phyloP scores from a whole-genome alignment of 2,797 vertebrate species.

The Diplodus puntazzo region DNA sequence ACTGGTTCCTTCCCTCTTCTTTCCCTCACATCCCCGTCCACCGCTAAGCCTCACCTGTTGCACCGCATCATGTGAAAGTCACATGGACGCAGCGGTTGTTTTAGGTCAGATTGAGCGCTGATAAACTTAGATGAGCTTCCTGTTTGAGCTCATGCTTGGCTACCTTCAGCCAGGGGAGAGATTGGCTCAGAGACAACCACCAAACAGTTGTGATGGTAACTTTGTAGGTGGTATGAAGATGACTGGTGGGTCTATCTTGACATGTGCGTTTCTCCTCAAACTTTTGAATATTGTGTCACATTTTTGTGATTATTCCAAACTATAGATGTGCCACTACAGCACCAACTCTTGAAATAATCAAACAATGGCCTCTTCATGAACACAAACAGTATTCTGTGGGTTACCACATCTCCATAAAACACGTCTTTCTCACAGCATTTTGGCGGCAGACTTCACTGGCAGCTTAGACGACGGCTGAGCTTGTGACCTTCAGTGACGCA shows the following conservation, averaged over 20 bases:
- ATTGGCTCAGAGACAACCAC: not conserved
- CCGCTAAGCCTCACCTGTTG: not conserved
- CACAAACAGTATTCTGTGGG: not conserved
- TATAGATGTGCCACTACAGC: not conserved
- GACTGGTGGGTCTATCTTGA: conserved; percentile 3
- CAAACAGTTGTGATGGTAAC: conserved; percentile 1
- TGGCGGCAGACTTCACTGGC: not conserved
- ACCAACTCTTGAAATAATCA: not conserved
- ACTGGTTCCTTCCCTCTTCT: not conserved
- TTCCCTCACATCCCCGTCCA: not conserved
- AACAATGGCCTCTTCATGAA: not conserved
- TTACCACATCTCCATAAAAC: not conserved
- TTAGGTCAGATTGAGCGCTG: conserved; percentile 34
- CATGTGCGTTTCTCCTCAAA: not conserved
- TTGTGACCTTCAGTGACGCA: conserved; percentile 47
- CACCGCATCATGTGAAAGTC: not conserved
- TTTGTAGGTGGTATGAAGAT: not conserved
- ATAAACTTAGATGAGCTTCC: conserved; percentile 57
- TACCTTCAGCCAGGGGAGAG: conserved; percentile 19
- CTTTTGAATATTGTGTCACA: not conserved
- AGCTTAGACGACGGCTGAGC: conserved; percentile 21
- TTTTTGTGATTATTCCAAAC: not conserved
- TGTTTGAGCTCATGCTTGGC: conserved; percentile 14
- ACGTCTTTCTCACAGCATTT: not conserved
- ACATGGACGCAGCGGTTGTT: not conserved